A percentile compares a stretch with the other conserved stretches of the same genome.
phyloP scores from a whole-genome alignment of 2,888 invertebrate species.

The Zelleria hepariella region DNA sequence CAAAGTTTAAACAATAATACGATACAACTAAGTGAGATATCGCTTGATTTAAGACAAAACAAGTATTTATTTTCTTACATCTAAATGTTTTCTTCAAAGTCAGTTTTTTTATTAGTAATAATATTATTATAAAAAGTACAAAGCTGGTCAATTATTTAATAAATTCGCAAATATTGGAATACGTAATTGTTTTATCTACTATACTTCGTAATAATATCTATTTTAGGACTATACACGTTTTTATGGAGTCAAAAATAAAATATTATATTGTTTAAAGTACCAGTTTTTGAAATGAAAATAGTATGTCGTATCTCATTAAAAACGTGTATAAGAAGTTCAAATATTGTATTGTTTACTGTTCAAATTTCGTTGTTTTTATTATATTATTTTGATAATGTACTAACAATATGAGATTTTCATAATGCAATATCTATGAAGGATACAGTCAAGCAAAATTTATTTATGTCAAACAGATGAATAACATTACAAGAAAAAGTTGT shows the following conservation, averaged over 20 bases:
- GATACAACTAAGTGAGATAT: not conserved
- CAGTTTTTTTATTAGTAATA: not conserved
- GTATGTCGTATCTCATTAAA: too few species aligned
- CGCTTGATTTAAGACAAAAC: not conserved
- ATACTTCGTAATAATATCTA: not conserved
- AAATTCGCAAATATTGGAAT: not conserved
- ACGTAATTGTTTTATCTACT: not conserved
- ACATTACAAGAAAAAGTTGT: too few species aligned
- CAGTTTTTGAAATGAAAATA: too few species aligned
- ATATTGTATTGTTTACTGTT: not conserved
- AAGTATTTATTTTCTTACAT: not conserved
- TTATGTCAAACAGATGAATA: too few species aligned
- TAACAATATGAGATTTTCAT: not conserved
- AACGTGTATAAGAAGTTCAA: too few species aligned
- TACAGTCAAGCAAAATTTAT: constrained; percentile 6
- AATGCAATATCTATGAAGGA: not conserved
- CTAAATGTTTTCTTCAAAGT: constrained; percentile 9
- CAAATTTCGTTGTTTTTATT: not conserved
- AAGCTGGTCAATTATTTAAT: not conserved
- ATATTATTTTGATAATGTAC: not conserved
- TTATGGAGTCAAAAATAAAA: not conserved
- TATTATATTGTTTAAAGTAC: not conserved
- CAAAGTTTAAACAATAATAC: too few species aligned
- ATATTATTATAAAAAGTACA: not conserved
- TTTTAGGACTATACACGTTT: not conserved